Base-by-base conservation (phyloP, 1,140 invertebrate species). In the Papilio machaon region DNA sequence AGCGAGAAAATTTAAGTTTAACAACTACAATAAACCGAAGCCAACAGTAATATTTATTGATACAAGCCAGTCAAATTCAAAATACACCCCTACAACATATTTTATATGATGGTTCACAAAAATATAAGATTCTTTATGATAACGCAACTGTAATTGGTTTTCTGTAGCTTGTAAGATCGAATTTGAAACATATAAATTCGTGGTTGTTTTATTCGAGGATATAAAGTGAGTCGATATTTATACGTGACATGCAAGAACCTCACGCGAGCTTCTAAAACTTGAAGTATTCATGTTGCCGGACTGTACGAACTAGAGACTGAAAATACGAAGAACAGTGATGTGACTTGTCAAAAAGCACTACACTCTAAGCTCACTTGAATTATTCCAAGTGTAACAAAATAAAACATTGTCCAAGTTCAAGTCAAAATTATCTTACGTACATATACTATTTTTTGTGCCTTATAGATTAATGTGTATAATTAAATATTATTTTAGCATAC, bases 281-380 rank as follows among this genome's bases (percentile, higher is more conserved):
- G 73, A 82, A 85, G 84, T 84, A 85, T 84, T 86, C 85, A 88
- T 88, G 85, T 84, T 75, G 74, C 77, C 79, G 79, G 79, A 86
- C 79, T 82, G 81, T 81, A 79, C 81, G 79, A 84, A 85, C 84
- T 85, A 84, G 84, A 85, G 83, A 88, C 84, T 82, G 82, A 79
- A 54, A 82, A 84, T 84, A 76, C 75, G 43, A 74, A 30, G 54
- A 75, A 43, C 81, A 85, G 82, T 81, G 85, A 85, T 54, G 83
- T 78, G 80, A 80, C 49, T 46, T 43, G 11, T 30, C 58, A 17
- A 30, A 43, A 47, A 82, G 38, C 38, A 75, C 15, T 75, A 10
- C 19, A 38, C 35, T 30, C 43, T 70, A 23, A 58, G 4, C 35
- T 80, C 77, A 35, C 58, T 64, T 58, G 38, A 9, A 47, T 11